A percentile compares a stretch with the other conserved stretches of the same genome.
phyloP scores from a whole-genome alignment of 2,113 vertebrate species.

The Hypomesus transpacificus region DNA sequence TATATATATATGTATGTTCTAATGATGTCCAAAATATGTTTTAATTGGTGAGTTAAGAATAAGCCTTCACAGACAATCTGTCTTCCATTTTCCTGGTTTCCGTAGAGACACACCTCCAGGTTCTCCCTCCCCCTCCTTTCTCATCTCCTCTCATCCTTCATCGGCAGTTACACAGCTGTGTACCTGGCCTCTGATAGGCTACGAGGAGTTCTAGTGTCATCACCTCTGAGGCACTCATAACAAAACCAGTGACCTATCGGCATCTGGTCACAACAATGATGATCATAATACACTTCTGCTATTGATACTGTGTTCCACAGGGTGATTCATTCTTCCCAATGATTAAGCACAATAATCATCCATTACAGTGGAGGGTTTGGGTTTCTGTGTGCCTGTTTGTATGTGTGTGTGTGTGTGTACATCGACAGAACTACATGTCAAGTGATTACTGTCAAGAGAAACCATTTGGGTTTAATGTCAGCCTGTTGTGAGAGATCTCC shows the following conservation, averaged over 20 bases:
- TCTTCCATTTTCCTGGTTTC: too few relatives aligned
- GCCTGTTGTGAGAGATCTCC: slow-evolving; percentile 4
- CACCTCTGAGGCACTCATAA: too few relatives aligned
- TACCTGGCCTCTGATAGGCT: too few relatives aligned
- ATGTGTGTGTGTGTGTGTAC: slow-evolving; percentile 8
- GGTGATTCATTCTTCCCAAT: background rate
- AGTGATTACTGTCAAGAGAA: background rate
- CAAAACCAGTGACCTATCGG: background rate
- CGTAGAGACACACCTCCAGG: too few relatives aligned
- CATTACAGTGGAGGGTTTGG: background rate
- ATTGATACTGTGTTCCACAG: background rate
- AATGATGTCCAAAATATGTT: too few relatives aligned
- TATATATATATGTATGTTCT: too few relatives aligned
- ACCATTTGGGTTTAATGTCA: background rate
- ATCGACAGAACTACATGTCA: background rate
- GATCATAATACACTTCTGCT: background rate
- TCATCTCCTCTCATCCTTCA: too few relatives aligned
- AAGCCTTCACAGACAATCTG: too few relatives aligned
- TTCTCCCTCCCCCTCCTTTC: too few relatives aligned
- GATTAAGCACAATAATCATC: slow-evolving; percentile 1
- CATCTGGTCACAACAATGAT: background rate
- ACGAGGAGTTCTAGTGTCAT: too few relatives aligned
- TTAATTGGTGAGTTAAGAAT: too few relatives aligned
- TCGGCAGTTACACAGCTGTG: too few relatives aligned
- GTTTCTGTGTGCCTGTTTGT: background rate